These are phyloP conservation scores for Pollenia angustigena DNA, from an alignment of 2,888 invertebrate genomes.

Conservation along the genomic window DNA sequence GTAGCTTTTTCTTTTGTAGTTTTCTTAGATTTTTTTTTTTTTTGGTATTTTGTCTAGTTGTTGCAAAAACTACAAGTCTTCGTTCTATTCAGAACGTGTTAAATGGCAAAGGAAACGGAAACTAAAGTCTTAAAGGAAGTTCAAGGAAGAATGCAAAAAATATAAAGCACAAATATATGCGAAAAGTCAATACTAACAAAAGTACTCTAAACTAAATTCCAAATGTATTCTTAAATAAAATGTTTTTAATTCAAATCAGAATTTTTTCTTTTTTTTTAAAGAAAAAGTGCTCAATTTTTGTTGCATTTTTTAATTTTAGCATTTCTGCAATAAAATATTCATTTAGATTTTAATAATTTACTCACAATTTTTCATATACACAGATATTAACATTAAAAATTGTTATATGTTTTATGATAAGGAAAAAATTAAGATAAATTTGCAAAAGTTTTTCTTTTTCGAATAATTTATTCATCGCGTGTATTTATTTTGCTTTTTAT, in stretches of 20 bases:
- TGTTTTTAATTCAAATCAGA: no score
- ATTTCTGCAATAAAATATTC: not conserved
- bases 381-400: no score
- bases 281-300: no score
- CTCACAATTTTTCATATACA: not conserved
- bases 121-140: constrained; percentile 64
- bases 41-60: constrained; percentile 13
- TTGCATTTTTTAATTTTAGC: no score
- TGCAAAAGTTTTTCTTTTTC: not conserved
- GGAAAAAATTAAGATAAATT: not conserved
- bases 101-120: constrained; percentile 71
- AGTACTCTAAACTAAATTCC: not conserved
- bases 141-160: constrained; percentile 38
- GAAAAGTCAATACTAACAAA: constrained; percentile 25
- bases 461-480: constrained; percentile 14
- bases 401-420: not conserved
- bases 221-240: no score
- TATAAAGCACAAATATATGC: not conserved
- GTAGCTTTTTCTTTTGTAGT: not conserved
- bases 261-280: no score
- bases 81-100: constrained; percentile 51
- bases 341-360: constrained; percentile 5
- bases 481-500: not conserved
- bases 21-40: not conserved
- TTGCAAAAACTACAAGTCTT: constrained; percentile 38